Evolutionary conservation across 2,113 vertebrate genomes (phyloP).

Genomic region (Gracilinanus agilis): DNA sequence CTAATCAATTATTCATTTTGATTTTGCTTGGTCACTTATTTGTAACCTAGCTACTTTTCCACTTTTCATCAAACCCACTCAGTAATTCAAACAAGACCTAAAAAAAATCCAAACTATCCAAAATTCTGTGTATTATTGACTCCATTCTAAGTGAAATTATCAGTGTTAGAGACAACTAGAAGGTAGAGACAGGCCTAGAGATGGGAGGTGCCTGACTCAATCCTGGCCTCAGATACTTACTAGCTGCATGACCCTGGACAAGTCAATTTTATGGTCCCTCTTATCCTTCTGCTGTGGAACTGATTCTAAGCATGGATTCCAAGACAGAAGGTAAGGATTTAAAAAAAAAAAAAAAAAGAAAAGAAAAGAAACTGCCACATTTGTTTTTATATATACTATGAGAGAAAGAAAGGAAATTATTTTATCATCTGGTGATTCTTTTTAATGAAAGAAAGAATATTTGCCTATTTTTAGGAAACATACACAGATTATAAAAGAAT

Average conservation of each 20-base stretch:
- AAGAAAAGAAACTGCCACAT: background rate
- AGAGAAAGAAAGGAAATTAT: background rate
- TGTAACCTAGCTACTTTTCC: slow-evolving; percentile 33
- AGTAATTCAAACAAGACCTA: slow-evolving; percentile 7
- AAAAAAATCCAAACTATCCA: background rate
- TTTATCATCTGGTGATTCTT: background rate
- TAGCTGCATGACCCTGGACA: no score
- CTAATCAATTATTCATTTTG: background rate
- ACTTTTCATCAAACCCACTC: slow-evolving; percentile 31
- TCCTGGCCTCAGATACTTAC: no score
- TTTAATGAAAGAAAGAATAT: background rate
- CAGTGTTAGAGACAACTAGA: no score
- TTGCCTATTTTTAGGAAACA: slow-evolving; percentile 1
- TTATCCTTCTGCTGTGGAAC: no score
- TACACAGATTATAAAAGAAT: background rate
- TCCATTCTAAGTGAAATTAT: background rate
- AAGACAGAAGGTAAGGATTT: no score
- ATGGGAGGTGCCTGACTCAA: no score
- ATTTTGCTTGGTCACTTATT: slow-evolving; percentile 47
- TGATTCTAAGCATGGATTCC: no score
- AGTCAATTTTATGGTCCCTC: no score
- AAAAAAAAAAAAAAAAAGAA: no score
- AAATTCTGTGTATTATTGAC: slow-evolving; percentile 12
- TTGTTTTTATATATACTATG: background rate
- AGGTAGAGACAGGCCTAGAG: no score